A percentile compares a stretch with the other conserved stretches of the same genome.
These are phyloP conservation scores for Tetheella fluctuosa DNA, from an alignment of 2,888 invertebrate genomes.

Conservation along the genomic window DNA sequence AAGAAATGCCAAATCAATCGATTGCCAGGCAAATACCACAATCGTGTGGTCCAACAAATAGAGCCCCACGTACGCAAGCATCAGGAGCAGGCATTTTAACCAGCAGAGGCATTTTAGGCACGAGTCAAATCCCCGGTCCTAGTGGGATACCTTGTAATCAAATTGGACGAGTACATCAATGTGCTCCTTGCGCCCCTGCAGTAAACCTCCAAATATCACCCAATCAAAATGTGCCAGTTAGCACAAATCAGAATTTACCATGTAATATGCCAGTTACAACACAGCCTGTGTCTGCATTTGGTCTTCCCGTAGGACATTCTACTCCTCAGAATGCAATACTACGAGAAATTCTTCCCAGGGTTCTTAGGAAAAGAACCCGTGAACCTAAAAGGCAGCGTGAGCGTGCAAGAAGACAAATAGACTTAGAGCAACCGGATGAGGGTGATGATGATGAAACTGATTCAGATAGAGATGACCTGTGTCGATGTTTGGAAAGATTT, in stretches of 20 bases:
- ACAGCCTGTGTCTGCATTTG: background rate
- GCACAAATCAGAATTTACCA: background rate
- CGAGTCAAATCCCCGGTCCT: conserved; percentile 23
- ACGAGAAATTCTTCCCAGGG: conserved; percentile 18
- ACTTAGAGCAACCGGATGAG: conserved; percentile 39
- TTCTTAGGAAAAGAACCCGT: conserved; percentile 25
- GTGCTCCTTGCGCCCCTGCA: background rate
- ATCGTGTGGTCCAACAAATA: background rate
- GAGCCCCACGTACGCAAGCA: background rate
- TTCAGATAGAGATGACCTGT: conserved; percentile 22
- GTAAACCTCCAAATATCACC: background rate
- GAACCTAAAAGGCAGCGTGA: conserved; percentile 23
- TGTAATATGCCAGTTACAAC: background rate
- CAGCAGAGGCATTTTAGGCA: conserved; percentile 16
- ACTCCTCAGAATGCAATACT: conserved; percentile 30
- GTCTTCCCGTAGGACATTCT: background rate
- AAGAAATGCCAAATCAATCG: background rate
- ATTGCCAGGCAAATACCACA: background rate
- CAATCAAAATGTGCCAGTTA: background rate
- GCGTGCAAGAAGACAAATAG: conserved; percentile 27
- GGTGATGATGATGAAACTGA: conserved; percentile 28
- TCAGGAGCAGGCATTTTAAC: background rate
- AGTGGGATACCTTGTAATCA: conserved; percentile 13
- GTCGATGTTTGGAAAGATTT: conserved; percentile 38
- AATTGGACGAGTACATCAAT: background rate